Evolutionary conservation across 2,888 invertebrate species (phyloP).

Genomic region (Drosophila differens): DNA sequence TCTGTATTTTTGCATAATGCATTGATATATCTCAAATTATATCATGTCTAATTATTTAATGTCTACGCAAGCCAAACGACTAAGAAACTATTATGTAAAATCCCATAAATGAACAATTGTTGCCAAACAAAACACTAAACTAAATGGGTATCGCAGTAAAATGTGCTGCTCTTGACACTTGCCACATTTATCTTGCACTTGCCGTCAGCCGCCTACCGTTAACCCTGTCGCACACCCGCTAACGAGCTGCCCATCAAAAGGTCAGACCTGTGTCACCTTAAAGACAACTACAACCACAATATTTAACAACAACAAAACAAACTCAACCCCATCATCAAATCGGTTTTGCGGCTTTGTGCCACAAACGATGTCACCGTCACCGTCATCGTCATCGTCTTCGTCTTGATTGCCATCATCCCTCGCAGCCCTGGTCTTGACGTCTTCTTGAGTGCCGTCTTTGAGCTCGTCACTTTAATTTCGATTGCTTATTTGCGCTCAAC

Average conservation of each 20-base stretch:
- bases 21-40: not conserved
- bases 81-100: not conserved
- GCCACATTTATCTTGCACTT: constrained; percentile 11
- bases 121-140: not conserved
- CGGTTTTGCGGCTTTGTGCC: constrained; percentile 66
- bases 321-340: constrained; percentile 58
- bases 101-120: not conserved
- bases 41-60: not conserved
- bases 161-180: constrained; percentile 32
- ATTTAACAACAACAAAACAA: constrained; percentile 25
- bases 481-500: constrained; percentile 42
- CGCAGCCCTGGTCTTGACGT: not conserved
- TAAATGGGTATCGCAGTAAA: not conserved
- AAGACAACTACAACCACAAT: constrained; percentile 29
- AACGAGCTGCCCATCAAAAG: constrained; percentile 56
- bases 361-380: constrained; percentile 1
- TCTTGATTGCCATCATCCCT: not conserved
- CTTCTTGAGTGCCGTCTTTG: not conserved
- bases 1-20: not conserved
- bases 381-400: not conserved
- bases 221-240: constrained; percentile 10
- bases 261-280: constrained; percentile 42
- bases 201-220: not conserved
- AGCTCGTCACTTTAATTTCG: constrained; percentile 41
- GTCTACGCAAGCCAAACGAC: not conserved